Base-by-base conservation (phyloP, 2,113 vertebrate genomes). In the Shinisaurus crocodilurus region DNA sequence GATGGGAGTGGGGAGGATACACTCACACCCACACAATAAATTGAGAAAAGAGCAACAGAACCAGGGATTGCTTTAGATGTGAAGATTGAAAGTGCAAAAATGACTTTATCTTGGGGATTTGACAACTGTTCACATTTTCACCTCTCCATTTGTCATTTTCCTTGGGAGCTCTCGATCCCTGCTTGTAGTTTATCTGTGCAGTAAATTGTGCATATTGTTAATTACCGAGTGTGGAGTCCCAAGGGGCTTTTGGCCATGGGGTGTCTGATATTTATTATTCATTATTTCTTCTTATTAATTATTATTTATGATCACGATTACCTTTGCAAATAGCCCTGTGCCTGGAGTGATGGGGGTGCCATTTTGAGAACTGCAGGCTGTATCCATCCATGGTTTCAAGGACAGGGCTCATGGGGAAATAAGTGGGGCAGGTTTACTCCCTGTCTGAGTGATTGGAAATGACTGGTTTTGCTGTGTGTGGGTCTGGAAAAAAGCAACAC, bases 241-340 rank as follows among this genome's bases (percentile, higher is more conserved):
- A 90, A 65, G 95, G 94, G 95, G 87, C 85, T 89, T 48, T 88
- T 91, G 95, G 92, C 94, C 96, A 83, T 88, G 80, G 45, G 85
- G 80, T 87, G 80, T 76, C 90, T 76, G 27, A 54, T 91, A 96
- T 93, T 96, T 96, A 93, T 96, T 96, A 96, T 96, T 96, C 96
- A 95, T 86, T 3, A 96, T 93, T 95, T 95, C 94, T 95, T 95
- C 95, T 96, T 96, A 96, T 96, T 96, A 96, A 96, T 92, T 85
- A 92, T 96, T 95, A 96, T 96, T 96, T 96, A 96, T 96, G 95
- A 96, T 94, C 96, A 94, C 93, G 94, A 94, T 89, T 91, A 95
- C 74, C 94, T 95, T 94, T 95, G 95, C 94, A 95, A 96, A 92
- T 92, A 95, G 90, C 91, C 93, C 88, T 85, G 92, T 95, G 94